A percentile compares a stretch with the other conserved stretches of the same genome.
Conservation (phyloP, 2,888 invertebrate genomes). For the Oscheius sp. region DNA sequence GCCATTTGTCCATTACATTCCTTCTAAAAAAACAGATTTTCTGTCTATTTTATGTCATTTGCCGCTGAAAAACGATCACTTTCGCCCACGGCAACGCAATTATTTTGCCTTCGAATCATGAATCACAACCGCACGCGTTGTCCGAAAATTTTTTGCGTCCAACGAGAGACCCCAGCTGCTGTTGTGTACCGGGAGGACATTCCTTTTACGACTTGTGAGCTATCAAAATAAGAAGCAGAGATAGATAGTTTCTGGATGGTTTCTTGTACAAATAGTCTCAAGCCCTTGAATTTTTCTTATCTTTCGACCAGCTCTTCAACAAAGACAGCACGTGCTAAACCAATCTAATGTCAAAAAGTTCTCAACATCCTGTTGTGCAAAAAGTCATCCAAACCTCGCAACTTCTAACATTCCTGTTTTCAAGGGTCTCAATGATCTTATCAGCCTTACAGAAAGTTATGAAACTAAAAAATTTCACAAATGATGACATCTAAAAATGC, state of each 20-base stretch:
- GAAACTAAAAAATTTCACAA: too few relatives aligned
- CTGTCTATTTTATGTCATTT: not conserved
- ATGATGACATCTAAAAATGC: too few relatives aligned
- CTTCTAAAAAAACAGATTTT: not conserved
- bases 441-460: too few relatives aligned
- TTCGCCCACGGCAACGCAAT: not conserved
- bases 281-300: not conserved
- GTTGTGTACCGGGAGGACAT: too few relatives aligned
- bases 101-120: not conserved
- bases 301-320: not conserved
- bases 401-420: too few relatives aligned
- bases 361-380: too few relatives aligned
- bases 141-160: not conserved
- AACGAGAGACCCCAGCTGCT: too few relatives aligned
- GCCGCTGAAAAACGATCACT: not conserved
- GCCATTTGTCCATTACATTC: not conserved
- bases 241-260: not conserved
- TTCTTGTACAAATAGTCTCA: slow-evolving; percentile 14
- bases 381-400: too few relatives aligned
- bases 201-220: not conserved
- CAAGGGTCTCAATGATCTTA: too few relatives aligned
- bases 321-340: not conserved
- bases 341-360: not conserved
- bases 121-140: not conserved
- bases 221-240: slow-evolving; percentile 3